phyloP scores from a whole-genome alignment of 2,888 invertebrate species.

The Epinotia demarniana region DNA sequence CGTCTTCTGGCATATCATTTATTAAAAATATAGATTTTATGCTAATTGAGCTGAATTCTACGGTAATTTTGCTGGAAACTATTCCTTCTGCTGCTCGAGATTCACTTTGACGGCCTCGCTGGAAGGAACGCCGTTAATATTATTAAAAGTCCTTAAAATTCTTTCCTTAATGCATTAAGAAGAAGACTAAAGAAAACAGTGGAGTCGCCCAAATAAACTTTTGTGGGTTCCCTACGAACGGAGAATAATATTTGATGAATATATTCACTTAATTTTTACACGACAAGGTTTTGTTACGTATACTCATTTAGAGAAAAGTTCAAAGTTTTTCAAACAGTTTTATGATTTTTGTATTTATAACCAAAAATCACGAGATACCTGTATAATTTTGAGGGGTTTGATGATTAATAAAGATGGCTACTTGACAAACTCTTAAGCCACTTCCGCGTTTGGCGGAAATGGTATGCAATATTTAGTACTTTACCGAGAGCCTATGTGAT shows the following conservation, averaged over 20 bases:
- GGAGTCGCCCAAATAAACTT: conserved; percentile 7
- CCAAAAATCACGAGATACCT: background rate
- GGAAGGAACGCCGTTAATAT: conserved; percentile 41
- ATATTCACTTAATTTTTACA: conserved; percentile 13
- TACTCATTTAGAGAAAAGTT: conserved; percentile 8
- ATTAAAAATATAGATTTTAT: conserved; percentile 29
- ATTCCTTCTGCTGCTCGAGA: conserved; percentile 14
- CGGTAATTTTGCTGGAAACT: conserved; percentile 25
- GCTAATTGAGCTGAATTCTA: conserved; percentile 15
- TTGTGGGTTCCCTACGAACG: background rate
- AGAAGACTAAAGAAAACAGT: conserved; percentile 30
- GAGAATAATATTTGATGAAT: background rate
- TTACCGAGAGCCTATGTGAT: too few species aligned
- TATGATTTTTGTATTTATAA: background rate
- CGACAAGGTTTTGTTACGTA: background rate
- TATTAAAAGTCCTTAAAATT: conserved; percentile 45
- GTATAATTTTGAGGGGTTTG: too few species aligned
- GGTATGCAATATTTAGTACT: too few species aligned
- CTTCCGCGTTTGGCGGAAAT: too few species aligned
- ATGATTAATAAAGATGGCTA: too few species aligned
- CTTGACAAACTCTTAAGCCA: too few species aligned
- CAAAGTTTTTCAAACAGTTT: conserved; percentile 1
- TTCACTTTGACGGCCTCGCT: conserved; percentile 28
- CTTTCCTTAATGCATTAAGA: conserved; percentile 38
- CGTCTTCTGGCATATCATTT: conserved; percentile 9